Conservation (phyloP, 2,113 vertebrate species). For the Oenanthe melanoleuca region DNA sequence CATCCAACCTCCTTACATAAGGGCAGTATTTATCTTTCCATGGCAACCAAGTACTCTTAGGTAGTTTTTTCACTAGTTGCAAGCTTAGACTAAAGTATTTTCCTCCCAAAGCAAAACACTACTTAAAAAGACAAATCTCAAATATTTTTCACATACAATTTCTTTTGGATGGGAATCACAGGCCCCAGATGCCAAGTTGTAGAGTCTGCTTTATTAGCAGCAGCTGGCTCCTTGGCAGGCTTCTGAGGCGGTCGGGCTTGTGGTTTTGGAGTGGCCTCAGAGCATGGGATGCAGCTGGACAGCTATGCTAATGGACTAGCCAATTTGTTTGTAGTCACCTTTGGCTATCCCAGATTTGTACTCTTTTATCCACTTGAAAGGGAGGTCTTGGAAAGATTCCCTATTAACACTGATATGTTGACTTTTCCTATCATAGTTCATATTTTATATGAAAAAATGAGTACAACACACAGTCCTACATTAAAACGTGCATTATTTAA, state of each 20-base stretch:
- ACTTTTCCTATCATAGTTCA: conserved; percentile 1
- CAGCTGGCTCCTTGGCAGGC: conserved; percentile 71
- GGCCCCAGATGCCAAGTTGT: conserved; percentile 60
- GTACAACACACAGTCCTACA: not conserved
- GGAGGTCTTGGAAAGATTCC: conserved; percentile 52
- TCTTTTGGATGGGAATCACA: conserved; percentile 63
- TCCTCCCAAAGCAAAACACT: conserved; percentile 57
- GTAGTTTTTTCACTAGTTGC: conserved; percentile 17
- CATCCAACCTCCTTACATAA: not conserved
- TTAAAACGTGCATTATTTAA: conserved; percentile 53
- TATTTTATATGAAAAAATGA: not conserved
- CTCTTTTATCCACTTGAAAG: conserved; percentile 66
- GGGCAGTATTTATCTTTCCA: not conserved
- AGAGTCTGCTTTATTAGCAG: conserved; percentile 64
- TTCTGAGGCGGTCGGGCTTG: conserved; percentile 43
- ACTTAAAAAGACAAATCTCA: conserved; percentile 67
- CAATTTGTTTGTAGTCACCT: conserved; percentile 70
- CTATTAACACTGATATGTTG: not conserved
- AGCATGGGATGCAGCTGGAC: conserved; percentile 53
- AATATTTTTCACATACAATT: conserved; percentile 68
- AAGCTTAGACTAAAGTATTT: conserved; percentile 30
- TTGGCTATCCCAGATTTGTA: conserved; percentile 59
- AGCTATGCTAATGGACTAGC: conserved; percentile 41
- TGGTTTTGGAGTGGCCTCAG: conserved; percentile 69
- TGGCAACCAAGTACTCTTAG: not conserved